These are phyloP conservation scores for Whitmania pigra DNA, from an alignment of 1,140 invertebrate species.

Conservation along the genomic window DNA sequence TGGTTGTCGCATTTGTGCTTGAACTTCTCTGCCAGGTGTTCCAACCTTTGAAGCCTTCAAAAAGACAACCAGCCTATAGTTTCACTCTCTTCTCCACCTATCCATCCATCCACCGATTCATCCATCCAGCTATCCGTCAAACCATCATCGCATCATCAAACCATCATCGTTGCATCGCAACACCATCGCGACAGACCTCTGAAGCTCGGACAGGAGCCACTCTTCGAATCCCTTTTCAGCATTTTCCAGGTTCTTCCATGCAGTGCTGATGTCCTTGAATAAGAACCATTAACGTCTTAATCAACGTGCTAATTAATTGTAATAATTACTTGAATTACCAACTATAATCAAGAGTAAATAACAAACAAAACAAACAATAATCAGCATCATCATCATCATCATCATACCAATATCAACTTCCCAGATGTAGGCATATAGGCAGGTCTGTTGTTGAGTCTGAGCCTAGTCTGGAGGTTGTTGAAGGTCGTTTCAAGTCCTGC, in stretches of 20 bases:
- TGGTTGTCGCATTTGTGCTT: slow-evolving; percentile 98
- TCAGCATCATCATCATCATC: too few relatives aligned
- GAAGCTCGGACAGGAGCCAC: slow-evolving; percentile 65
- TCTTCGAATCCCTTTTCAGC: slow-evolving; percentile 97
- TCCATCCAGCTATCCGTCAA: too few relatives aligned
- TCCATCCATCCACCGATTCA: not conserved
- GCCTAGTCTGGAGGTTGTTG: slow-evolving; percentile 54
- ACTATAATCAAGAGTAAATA: too few relatives aligned
- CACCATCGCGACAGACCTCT: slow-evolving; percentile 3
- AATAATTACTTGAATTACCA: not conserved
- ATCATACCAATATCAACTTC: slow-evolving; percentile 79
- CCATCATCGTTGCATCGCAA: not conserved
- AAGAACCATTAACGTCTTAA: not conserved
- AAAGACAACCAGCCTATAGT: not conserved
- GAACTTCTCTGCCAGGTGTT: slow-evolving; percentile 97
- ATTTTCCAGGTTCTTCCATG: slow-evolving; percentile 89
- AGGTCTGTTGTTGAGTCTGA: slow-evolving; percentile 73
- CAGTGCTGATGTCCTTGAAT: slow-evolving; percentile 72
- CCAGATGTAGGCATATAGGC: slow-evolving; percentile 98
- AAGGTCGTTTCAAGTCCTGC: slow-evolving; percentile 40
- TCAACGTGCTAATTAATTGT: not conserved
- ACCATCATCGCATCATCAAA: too few relatives aligned
- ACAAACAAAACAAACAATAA: too few relatives aligned
- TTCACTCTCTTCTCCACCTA: not conserved
- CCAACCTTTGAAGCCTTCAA: slow-evolving; percentile 70